These are phyloP conservation scores for Vimba vimba DNA, from an alignment of 2,113 vertebrate genomes.

Conservation along the genomic window DNA sequence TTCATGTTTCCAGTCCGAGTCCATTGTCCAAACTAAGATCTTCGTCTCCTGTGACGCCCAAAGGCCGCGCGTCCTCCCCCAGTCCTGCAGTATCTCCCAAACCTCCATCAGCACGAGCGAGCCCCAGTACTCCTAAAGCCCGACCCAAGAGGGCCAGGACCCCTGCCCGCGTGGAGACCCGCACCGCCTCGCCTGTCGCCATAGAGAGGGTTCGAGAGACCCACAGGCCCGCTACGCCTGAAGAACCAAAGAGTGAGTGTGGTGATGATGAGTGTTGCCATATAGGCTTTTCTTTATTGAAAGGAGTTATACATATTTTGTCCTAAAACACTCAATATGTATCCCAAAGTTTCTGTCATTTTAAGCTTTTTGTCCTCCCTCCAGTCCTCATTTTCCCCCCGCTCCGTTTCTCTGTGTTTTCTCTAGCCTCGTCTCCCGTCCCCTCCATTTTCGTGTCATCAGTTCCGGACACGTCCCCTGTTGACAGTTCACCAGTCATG, in stretches of 20 bases:
- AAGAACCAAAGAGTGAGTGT: constrained; percentile 69
- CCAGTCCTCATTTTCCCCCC: constrained; percentile 16
- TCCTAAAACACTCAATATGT: background rate
- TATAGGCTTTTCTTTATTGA: background rate
- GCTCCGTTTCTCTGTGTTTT: background rate
- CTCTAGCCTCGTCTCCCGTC: constrained; percentile 57
- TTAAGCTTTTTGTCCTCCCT: background rate
- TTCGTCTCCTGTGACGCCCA: constrained; percentile 80
- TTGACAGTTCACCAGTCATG: constrained; percentile 52
- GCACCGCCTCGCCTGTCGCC: constrained; percentile 68
- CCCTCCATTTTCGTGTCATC: constrained; percentile 61
- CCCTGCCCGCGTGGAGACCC: constrained; percentile 66
- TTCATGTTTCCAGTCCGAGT: constrained; percentile 70
- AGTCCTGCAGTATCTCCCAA: constrained; percentile 80
- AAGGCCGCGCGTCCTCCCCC: constrained; percentile 79
- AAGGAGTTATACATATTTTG: background rate
- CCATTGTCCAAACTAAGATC: constrained; percentile 82
- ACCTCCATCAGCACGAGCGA: constrained; percentile 74
- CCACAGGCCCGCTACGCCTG: constrained; percentile 64
- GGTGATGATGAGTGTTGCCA: constrained; percentile 52
- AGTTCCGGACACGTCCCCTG: constrained; percentile 49
- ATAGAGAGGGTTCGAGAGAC: constrained; percentile 72
- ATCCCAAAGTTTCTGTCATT: background rate
- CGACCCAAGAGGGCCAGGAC: constrained; percentile 80
- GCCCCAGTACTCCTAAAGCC: constrained; percentile 78